Base-by-base conservation (phyloP, 2,797 vertebrate species). In the Gymnopithys bicolor region DNA sequence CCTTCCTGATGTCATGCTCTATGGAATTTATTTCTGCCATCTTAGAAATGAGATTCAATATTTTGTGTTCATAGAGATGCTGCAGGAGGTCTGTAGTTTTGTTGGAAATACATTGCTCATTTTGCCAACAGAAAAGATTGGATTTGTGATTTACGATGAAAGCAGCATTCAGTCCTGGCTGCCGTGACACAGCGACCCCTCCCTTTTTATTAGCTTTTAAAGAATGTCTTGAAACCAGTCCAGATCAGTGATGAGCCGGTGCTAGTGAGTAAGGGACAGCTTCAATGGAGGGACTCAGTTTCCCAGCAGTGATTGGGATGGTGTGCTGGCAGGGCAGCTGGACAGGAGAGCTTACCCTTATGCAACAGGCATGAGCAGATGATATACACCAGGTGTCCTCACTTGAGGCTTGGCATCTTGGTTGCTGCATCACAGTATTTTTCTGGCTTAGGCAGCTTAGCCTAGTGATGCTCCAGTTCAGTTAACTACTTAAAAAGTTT, bases 221-320 rank as follows among this genome's bases (percentile, higher is more conserved):
- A 51, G 9, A 30, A 24, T 67, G 19, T 24, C 10, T 81, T 77
- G 66, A 84, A 87, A 76, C 28, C 21, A 19, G 32, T 41, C 43
- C 48, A 74, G 17, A 32, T 28, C 37, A 82, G 39, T 62, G 45
- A 17, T 48, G 41, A 68, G 10, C 37, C 81, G 53, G 27, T 71
- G 6, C 35, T 62, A 17, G 22, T 28, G 45, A 24, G 27, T 37
- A 55, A 60, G 67, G 39, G 9, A n/a, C 25, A 7, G 13, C 45
- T 66, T 60, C 2, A 4, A 14, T 33, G 49, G 48, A 59, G 49
- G 22, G 7, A 25, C 27, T 51, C 1, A 1, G 11, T 39, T 74
- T 32, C 27, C 18, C 25, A 24, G 37, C 5, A 1, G 33, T n/a
- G 58, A 19, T 0, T 1, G 39, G 48, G 30, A 19, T 2, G 3